Conservation (phyloP, 2,888 invertebrate genomes). For the Sussaba pulchella region DNA sequence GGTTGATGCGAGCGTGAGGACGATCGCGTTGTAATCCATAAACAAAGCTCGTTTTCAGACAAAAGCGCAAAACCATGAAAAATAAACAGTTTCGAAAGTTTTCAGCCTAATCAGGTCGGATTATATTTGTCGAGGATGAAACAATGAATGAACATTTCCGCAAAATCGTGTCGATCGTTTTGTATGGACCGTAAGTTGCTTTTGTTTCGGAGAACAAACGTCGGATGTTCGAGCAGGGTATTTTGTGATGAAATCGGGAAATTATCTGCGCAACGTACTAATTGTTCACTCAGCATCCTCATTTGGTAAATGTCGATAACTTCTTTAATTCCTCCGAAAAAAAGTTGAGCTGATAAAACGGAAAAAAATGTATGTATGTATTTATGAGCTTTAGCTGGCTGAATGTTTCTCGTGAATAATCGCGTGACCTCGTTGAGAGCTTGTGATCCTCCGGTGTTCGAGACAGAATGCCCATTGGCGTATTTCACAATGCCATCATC, state of each 20-base stretch:
- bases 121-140: too few relatives aligned
- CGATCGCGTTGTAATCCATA: not conserved
- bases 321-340: too few relatives aligned
- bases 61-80: not conserved
- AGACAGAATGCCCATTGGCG: not conserved
- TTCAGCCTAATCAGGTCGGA: not conserved
- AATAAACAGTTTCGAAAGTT: not conserved
- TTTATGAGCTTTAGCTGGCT: not conserved
- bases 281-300: too few relatives aligned
- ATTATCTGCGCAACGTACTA: too few relatives aligned
- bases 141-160: too few relatives aligned
- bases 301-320: too few relatives aligned
- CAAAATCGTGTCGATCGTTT: too few relatives aligned
- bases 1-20: not conserved
- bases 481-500: not conserved
- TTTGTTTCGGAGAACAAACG: too few relatives aligned
- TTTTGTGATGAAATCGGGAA: too few relatives aligned
- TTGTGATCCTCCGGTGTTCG: not conserved
- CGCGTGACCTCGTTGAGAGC: not conserved
- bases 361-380: conserved; percentile 3
- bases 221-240: too few relatives aligned
- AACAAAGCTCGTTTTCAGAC: not conserved
- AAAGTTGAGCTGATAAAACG: too few relatives aligned
- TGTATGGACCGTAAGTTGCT: too few relatives aligned
- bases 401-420: conserved; percentile 13